These are phyloP conservation scores for Eptesicus fuscus DNA, from an alignment of 2,113 vertebrate species.

Conservation along the genomic window DNA sequence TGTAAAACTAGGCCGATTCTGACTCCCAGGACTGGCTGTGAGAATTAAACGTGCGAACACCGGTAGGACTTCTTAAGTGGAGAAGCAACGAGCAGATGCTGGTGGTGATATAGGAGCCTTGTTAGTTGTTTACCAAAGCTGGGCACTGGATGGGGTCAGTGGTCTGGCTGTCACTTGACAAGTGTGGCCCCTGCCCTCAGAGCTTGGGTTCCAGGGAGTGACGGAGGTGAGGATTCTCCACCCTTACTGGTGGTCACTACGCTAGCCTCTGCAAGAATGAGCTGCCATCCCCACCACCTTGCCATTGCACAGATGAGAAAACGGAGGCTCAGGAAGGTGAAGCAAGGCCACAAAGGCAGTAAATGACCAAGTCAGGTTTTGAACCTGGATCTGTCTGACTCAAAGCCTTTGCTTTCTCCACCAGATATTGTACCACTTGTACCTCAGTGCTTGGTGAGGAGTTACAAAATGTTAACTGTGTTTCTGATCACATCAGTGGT, in stretches of 20 bases:
- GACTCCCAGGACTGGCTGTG: background rate
- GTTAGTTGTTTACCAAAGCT: fast-evolving
- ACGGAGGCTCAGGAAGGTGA: background rate
- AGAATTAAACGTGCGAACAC: fast-evolving
- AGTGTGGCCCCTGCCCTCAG: background rate
- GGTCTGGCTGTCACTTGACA: too few species aligned
- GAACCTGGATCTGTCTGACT: background rate
- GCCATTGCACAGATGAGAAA: background rate
- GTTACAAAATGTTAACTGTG: background rate
- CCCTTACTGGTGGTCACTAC: fast-evolving
- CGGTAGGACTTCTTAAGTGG: too few species aligned
- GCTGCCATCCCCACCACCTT: background rate
- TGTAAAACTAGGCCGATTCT: background rate
- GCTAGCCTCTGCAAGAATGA: background rate
- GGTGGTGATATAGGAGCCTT: fast-evolving
- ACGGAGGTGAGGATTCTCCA: background rate
- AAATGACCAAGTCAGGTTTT: background rate
- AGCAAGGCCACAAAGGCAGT: background rate
- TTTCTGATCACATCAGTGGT: background rate
- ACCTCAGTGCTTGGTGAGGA: too few species aligned
- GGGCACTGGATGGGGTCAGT: fast-evolving
- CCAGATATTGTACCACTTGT: fast-evolving
- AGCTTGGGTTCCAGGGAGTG: too few species aligned
- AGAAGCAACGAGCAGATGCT: background rate
- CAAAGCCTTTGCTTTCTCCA: background rate